Evolutionary conservation across 2,888 invertebrate genomes (phyloP).

Genomic region (Andrena marginata): DNA sequence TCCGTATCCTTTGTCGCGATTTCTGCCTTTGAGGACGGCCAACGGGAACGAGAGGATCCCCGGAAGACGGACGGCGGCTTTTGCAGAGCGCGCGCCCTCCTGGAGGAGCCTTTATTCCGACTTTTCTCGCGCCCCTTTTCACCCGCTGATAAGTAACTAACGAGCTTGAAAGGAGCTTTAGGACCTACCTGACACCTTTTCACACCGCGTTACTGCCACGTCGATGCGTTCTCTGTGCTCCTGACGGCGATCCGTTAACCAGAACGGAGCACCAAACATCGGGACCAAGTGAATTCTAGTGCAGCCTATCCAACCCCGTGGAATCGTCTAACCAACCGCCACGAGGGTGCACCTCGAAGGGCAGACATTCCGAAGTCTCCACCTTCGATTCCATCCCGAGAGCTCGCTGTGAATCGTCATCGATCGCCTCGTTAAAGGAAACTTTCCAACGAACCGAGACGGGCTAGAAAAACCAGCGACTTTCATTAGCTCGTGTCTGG

Average conservation of each 20-base stretch:
- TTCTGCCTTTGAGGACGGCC: conserved; percentile 54
- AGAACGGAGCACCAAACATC: conserved; percentile 22
- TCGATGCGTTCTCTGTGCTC: conserved; percentile 19
- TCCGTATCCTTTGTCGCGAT: conserved; percentile 55
- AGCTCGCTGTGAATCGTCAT: conserved; percentile 33
- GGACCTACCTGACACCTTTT: conserved; percentile 49
- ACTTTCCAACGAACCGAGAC: conserved; percentile 32
- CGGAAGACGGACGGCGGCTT: conserved; percentile 45
- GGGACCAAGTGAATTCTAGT: conserved; percentile 6
- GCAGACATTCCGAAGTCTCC: not conserved
- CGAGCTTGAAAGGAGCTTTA: conserved; percentile 56
- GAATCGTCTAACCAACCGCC: conserved; percentile 2
- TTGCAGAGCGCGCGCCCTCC: conserved; percentile 7
- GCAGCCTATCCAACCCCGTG: not conserved
- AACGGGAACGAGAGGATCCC: conserved; percentile 53
- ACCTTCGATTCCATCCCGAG: not conserved
- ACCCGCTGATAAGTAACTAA: conserved; percentile 61
- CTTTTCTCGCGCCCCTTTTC: conserved; percentile 19
- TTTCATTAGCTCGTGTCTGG: conserved; percentile 32
- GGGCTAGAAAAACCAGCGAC: conserved; percentile 13
- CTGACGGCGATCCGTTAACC: conserved; percentile 10
- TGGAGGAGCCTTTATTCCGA: conserved; percentile 43
- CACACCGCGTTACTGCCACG: conserved; percentile 18
- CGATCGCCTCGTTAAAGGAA: conserved; percentile 52
- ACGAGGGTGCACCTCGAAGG: not conserved